Percentiles rank a stretch among this genome's conserved stretches.
These are phyloP conservation scores for Drosophila mimica DNA, from an alignment of 2,888 invertebrate species.

Conservation along the genomic window DNA sequence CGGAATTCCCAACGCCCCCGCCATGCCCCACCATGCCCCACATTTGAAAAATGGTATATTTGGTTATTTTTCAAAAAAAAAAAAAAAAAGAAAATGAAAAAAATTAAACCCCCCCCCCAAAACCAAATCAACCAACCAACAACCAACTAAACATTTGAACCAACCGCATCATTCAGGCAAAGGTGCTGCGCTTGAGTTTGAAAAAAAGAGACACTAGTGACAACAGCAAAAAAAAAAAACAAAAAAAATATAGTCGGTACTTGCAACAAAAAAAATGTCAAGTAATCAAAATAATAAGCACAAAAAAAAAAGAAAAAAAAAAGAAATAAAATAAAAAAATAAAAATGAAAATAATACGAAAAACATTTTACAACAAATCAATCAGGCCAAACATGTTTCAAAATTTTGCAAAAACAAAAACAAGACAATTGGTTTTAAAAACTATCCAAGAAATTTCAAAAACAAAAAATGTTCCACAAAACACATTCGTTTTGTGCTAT, in stretches of 20 bases:
- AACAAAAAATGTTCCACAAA: constrained; percentile 12
- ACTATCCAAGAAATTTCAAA: constrained; percentile 38
- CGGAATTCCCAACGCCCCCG: constrained; percentile 12
- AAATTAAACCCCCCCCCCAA: neutral
- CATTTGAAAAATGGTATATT: constrained; percentile 43
- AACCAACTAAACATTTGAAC: constrained; percentile 39
- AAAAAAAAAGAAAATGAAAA: neutral
- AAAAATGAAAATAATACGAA: constrained; percentile 54
- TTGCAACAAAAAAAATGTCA: constrained; percentile 48
- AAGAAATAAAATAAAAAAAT: constrained; percentile 40
- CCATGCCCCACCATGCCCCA: constrained; percentile 28
- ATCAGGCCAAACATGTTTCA: constrained; percentile 85
- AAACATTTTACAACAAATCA: constrained; percentile 83
- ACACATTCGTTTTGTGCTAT: constrained; percentile 18
- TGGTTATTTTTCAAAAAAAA: constrained; percentile 41
- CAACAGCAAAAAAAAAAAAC: constrained; percentile 71
- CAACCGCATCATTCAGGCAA: constrained; percentile 69
- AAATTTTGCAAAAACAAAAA: constrained; percentile 79
- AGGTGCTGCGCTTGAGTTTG: constrained; percentile 81
- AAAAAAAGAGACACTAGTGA: constrained; percentile 86
- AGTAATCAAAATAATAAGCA: constrained; percentile 58
- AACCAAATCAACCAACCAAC: constrained; percentile 40
- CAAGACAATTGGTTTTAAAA: constrained; percentile 66
- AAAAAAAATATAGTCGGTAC: constrained; percentile 50
- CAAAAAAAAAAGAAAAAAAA: constrained; percentile 37